Evolutionary conservation across 2,888 invertebrate species (phyloP).

Genomic region (Temnothorax unifasciatus): DNA sequence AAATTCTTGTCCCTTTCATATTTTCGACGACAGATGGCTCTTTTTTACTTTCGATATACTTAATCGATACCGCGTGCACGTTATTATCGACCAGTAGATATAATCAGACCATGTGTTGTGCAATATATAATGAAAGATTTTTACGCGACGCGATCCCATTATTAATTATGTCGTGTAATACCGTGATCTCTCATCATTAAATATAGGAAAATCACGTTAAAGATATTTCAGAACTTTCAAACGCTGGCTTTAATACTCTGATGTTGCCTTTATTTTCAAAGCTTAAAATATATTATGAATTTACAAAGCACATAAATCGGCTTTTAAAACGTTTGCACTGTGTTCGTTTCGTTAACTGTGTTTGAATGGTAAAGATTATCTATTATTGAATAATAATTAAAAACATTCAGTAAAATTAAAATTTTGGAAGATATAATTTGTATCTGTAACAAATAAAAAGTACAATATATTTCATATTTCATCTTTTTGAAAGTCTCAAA

Average conservation of each 20-base stretch:
- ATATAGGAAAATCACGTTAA: not conserved
- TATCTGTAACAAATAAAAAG: not conserved
- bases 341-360: constrained; percentile 38
- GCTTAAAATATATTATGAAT: not conserved
- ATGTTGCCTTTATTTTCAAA: not conserved
- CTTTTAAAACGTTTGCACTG: constrained; percentile 44
- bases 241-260: not conserved
- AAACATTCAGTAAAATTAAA: not conserved
- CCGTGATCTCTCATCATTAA: too few species aligned
- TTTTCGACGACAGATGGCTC: too few species aligned
- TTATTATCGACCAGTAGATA: too few species aligned
- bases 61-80: too few species aligned
- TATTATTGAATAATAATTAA: not conserved
- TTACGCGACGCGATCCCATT: too few species aligned
- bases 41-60: too few species aligned
- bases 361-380: not conserved
- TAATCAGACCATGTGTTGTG: too few species aligned
- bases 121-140: too few species aligned
- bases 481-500: constrained; percentile 20
- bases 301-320: constrained; percentile 28
- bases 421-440: constrained; percentile 1
- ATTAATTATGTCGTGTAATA: too few species aligned
- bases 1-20: too few species aligned
- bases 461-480: not conserved
- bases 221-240: not conserved